Conservation (phyloP, 2,113 vertebrate species). For the Oplegnathus fasciatus region DNA sequence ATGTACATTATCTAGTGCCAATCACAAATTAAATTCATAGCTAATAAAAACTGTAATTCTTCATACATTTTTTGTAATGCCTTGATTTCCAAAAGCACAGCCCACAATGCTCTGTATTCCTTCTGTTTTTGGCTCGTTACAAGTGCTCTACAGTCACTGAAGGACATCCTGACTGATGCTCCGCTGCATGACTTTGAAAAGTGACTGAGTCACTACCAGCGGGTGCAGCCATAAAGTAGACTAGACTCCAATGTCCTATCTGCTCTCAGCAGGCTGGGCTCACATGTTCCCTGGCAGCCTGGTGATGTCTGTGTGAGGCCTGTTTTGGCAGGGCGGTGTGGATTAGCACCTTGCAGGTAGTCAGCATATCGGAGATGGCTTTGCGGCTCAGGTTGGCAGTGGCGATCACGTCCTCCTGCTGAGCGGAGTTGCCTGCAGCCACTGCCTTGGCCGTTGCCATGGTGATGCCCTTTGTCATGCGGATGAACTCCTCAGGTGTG, state of each 20-base stretch:
- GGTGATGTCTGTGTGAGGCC: constrained; percentile 58
- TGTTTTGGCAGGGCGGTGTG: constrained; percentile 46
- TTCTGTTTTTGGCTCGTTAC: constrained; percentile 9
- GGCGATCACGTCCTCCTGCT: constrained; percentile 97
- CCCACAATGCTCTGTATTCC: not conserved
- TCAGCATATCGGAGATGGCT: constrained; percentile 95
- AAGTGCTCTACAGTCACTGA: constrained; percentile 20
- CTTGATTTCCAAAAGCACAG: constrained; percentile 18
- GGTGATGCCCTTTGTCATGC: constrained; percentile 99
- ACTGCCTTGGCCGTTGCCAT: constrained; percentile 97
- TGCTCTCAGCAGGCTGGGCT: constrained; percentile 60
- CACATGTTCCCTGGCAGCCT: constrained; percentile 57
- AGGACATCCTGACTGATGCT: constrained; percentile 57
- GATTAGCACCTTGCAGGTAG: constrained; percentile 85
- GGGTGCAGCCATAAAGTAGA: constrained; percentile 42
- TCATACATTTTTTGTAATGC: not conserved
- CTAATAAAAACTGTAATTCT: not conserved
- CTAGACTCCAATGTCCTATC: constrained; percentile 48
- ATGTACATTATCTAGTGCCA: not conserved
- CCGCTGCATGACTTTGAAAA: constrained; percentile 65
- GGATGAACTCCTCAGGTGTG: constrained; percentile 96
- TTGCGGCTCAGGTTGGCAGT: constrained; percentile 99
- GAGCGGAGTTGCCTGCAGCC: constrained; percentile 96
- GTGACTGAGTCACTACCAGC: constrained; percentile 58
- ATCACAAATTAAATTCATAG: not conserved